phyloP scores from a whole-genome alignment of 2,888 invertebrate genomes.

The Acleris emargana region DNA sequence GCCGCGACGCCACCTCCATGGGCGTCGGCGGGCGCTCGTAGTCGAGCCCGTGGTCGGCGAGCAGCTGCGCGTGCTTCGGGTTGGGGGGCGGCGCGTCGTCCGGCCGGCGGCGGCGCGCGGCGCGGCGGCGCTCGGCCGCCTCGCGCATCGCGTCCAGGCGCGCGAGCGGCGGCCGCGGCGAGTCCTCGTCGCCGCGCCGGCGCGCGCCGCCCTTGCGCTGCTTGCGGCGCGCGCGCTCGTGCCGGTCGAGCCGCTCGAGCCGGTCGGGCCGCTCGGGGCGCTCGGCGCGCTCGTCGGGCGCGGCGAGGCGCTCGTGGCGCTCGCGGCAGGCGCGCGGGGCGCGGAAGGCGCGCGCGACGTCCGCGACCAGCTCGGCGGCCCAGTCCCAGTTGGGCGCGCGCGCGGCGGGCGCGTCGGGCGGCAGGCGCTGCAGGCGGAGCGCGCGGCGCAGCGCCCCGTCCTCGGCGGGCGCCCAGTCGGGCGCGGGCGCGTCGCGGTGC shows the following conservation, averaged over 20 bases:
- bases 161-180: slow-evolving; percentile 74
- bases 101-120: slow-evolving; percentile 89
- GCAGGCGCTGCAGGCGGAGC: slow-evolving; percentile 86
- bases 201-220: slow-evolving; percentile 91
- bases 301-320: slow-evolving; percentile 93
- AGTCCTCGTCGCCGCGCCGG: slow-evolving; percentile 86
- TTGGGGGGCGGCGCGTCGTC: slow-evolving; percentile 88
- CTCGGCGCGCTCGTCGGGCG: slow-evolving; percentile 95
- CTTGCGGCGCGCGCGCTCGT: slow-evolving; percentile 94
- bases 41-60: slow-evolving; percentile 92
- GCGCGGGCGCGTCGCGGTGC: slow-evolving; percentile 90
- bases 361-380: slow-evolving; percentile 95
- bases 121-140: slow-evolving; percentile 88
- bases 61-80: slow-evolving; percentile 92
- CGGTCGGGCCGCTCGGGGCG: slow-evolving; percentile 90
- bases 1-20: slow-evolving; percentile 89
- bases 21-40: slow-evolving; percentile 94
- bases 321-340: slow-evolving; percentile 96
- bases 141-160: slow-evolving; percentile 89
- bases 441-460: slow-evolving; percentile 95
- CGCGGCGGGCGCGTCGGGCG: slow-evolving; percentile 88
- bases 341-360: slow-evolving; percentile 92
- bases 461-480: slow-evolving; percentile 96
- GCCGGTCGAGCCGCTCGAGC: slow-evolving; percentile 94
- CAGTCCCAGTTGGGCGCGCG: slow-evolving; percentile 98